phyloP scores from a whole-genome alignment of 2,797 vertebrate genomes.

The Tenualosa ilisha region DNA sequence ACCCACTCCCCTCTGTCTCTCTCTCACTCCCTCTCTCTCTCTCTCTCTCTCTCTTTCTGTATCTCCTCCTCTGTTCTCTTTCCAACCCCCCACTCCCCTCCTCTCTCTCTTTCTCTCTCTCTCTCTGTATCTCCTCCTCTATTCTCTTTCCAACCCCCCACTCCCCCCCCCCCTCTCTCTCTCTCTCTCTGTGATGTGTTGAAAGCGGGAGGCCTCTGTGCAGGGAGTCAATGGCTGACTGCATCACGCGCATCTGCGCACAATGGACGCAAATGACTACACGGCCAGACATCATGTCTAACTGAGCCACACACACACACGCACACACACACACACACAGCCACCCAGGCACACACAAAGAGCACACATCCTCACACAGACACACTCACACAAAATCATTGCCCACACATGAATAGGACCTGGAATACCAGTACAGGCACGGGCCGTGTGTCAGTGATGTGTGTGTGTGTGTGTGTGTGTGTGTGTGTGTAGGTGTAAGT shows the following conservation, averaged over 20 bases:
- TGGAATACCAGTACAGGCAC: not conserved
- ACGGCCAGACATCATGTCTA: not conserved
- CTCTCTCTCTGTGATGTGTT: not conserved
- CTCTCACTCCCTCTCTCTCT: slow-evolving; percentile 21
- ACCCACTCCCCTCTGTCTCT: not conserved
- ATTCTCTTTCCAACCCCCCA: not conserved
- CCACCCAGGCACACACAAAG: too few relatives aligned
- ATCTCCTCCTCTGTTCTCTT: not conserved
- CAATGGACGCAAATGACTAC: slow-evolving; percentile 15
- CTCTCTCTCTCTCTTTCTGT: slow-evolving; percentile 17
- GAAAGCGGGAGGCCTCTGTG: slow-evolving; percentile 45
- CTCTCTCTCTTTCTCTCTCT: slow-evolving; percentile 28
- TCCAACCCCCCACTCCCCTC: not conserved
- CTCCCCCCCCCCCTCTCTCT: not conserved
- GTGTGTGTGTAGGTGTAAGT: slow-evolving; percentile 11
- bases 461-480: slow-evolving; percentile 5
- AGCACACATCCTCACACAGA: not conserved
- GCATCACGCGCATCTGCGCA: slow-evolving; percentile 30
- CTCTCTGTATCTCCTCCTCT: not conserved
- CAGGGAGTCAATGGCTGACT: slow-evolving; percentile 56
- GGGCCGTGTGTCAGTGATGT: not conserved
- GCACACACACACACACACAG: not conserved
- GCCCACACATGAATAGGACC: not conserved
- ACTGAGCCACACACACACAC: not conserved
- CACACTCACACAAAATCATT: not conserved